Evolutionary conservation across 2,888 invertebrate genomes (phyloP).

Genomic region (Sceliomorpha sp.): DNA sequence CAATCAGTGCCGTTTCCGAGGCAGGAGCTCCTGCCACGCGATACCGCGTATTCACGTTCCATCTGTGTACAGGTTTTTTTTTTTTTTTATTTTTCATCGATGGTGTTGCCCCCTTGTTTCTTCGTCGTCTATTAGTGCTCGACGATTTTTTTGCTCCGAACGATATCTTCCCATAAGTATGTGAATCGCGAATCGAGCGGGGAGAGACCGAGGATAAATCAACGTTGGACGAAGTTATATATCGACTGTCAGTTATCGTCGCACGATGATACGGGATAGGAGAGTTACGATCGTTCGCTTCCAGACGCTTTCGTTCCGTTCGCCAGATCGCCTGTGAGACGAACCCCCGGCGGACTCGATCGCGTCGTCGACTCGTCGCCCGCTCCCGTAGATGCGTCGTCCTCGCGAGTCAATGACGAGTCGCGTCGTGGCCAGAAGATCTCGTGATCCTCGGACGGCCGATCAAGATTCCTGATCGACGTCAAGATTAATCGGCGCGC

Average conservation of each 20-base stretch:
- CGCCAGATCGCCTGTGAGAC: no score
- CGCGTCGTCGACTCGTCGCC: no score
- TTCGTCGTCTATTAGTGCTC: slow-evolving; percentile 6
- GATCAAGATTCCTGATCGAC: slow-evolving; percentile 45
- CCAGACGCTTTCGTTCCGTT: no score
- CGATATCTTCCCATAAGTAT: no score
- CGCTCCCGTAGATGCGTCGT: slow-evolving; percentile 9
- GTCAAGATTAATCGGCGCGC: slow-evolving; percentile 21
- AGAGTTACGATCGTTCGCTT: no score
- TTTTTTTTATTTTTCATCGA: no score
- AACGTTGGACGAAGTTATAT: no score
- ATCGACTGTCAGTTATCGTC: no score
- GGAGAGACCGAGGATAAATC: no score
- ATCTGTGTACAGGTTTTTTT: slow-evolving; percentile 44
- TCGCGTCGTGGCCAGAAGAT: slow-evolving; percentile 2
- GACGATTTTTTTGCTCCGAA: slow-evolving; percentile 8
- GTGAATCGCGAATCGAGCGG: no score
- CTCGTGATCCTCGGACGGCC: slow-evolving; percentile 11
- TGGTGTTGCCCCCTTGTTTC: slow-evolving; percentile 8
- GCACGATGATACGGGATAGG: no score
- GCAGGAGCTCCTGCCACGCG: slow-evolving; percentile 76
- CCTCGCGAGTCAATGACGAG: slow-evolving; percentile 18
- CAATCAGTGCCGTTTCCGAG: slow-evolving; percentile 80
- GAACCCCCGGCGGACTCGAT: no score
- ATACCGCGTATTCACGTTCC: slow-evolving; percentile 62